Base-by-base conservation (phyloP, 2,888 invertebrate genomes). In the Acronicta leporina region DNA sequence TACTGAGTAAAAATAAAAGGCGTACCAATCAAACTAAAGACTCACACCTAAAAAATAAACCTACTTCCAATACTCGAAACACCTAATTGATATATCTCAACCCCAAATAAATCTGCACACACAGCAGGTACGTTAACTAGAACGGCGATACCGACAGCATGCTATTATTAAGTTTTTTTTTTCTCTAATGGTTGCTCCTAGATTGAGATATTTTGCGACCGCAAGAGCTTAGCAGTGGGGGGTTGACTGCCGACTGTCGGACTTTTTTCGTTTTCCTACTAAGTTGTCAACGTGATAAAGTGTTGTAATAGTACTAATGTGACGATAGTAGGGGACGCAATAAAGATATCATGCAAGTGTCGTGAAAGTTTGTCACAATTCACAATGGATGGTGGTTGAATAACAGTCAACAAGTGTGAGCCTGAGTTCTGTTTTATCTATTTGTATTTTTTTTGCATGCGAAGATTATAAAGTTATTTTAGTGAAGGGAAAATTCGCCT, bases 141-240 rank as follows among this genome's bases (percentile, higher is more conserved):
- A 84, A 86, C 87, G 86, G 85, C 84, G 70, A 79, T 73, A 61
- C 73, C 75, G 79, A 86, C n/a, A 84, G 80, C 65, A 63, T 76
- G 66, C 71, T 64, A 75, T 82, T 83, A 84, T 86, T 81, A 44
- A 81, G 74, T 61, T 20, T 68, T 86, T 88, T 90, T 90, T 87
- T 82, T 75, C 38, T 63, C 27, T 71, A 77, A 79, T 75, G 75
- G 64, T 59, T 65, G 69, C 79, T 82, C 75, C 79, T 78, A 86
- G 88, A 92, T 92, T 91, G 92, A 92, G 91, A 91, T 90, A 86
- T 91, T 90, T 88, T 89, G 87, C 80, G 83, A 92, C 94, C 93
- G 92, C 93, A 94, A 92, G 90, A 86, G 82, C 79, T 77, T 77
- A 82, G 64, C 92, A 87, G 87, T 89, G 83, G 93, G 92, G 93